Evolutionary conservation across 2,888 invertebrate genomes (phyloP).

Genomic region (Drosophila falleni): DNA sequence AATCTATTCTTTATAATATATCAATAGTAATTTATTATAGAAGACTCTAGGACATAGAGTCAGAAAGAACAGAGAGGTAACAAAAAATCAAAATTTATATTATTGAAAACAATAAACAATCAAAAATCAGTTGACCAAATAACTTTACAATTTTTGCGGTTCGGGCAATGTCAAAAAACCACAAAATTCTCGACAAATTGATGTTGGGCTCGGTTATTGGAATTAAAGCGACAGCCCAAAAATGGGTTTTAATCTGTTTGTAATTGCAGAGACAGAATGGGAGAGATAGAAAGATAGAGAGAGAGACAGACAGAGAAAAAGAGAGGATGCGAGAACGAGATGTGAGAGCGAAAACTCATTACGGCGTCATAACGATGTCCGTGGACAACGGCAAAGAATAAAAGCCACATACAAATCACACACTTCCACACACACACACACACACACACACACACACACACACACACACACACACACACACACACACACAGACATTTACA

Average conservation of each 20-base stretch:
- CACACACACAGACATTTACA: too few relatives aligned
- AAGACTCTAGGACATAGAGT: too few relatives aligned
- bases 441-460: neutral
- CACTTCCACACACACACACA: conserved; percentile 10
- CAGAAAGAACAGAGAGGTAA: too few relatives aligned
- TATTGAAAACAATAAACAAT: too few relatives aligned
- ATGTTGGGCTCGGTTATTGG: conserved; percentile 13
- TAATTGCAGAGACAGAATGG: conserved; percentile 12
- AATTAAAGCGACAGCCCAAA: conserved; percentile 15
- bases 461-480: conserved; percentile 19
- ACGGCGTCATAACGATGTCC: conserved; percentile 32
- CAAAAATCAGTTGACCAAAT: conserved; percentile 1
- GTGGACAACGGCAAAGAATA: conserved; percentile 16
- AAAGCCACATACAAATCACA: conserved; percentile 19
- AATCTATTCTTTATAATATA: too few relatives aligned
- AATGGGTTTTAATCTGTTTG: conserved; percentile 31
- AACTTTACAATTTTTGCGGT: conserved; percentile 9
- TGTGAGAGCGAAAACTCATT: conserved; percentile 42
- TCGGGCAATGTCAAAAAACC: conserved; percentile 8
- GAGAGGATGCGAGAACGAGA: neutral
- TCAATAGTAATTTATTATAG: too few relatives aligned
- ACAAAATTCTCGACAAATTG: conserved; percentile 22
- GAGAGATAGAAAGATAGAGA: neutral
- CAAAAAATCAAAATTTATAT: too few relatives aligned
- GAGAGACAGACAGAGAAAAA: neutral